A percentile compares a stretch with the other conserved stretches of the same genome.
These are phyloP conservation scores for Clarias macrocephalus DNA, from an alignment of 2,113 vertebrate species.

Conservation along the genomic window DNA sequence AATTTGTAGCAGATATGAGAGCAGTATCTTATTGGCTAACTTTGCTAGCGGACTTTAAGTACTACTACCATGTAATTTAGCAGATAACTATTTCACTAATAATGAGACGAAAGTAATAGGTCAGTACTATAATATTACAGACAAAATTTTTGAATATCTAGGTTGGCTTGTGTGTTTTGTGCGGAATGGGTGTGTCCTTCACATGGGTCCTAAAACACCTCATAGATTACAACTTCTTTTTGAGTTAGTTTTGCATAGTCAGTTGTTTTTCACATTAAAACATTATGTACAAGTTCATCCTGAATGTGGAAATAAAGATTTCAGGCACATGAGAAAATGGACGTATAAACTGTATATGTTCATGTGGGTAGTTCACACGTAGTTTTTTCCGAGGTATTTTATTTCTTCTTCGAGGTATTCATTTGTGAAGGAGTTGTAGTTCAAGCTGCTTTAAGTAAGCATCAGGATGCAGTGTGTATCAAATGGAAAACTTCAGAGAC, in stretches of 20 bases:
- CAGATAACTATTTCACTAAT: no score
- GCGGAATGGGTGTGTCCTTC: no score
- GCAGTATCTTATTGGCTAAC: no score
- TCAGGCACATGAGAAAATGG: background rate
- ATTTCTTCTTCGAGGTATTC: background rate
- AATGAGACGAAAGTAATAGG: no score
- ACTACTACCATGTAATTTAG: no score
- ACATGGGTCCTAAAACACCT: constrained; percentile 19
- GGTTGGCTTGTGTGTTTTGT: no score
- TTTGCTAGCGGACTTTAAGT: no score
- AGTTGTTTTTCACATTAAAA: constrained; percentile 9
- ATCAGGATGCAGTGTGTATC: background rate
- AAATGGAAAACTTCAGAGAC: background rate
- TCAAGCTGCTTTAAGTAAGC: background rate
- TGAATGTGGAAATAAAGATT: background rate
- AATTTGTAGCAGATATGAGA: no score
- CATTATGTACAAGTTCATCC: background rate
- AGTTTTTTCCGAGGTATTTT: background rate
- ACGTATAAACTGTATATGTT: background rate
- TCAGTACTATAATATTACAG: no score
- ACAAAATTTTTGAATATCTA: no score
- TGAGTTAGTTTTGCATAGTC: constrained; percentile 7
- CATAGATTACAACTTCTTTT: background rate
- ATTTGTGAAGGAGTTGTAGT: background rate
- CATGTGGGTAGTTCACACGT: background rate